Evolutionary conservation across 2,113 vertebrate species (phyloP).

Genomic region (Boulengeromyrus knoepffleri): DNA sequence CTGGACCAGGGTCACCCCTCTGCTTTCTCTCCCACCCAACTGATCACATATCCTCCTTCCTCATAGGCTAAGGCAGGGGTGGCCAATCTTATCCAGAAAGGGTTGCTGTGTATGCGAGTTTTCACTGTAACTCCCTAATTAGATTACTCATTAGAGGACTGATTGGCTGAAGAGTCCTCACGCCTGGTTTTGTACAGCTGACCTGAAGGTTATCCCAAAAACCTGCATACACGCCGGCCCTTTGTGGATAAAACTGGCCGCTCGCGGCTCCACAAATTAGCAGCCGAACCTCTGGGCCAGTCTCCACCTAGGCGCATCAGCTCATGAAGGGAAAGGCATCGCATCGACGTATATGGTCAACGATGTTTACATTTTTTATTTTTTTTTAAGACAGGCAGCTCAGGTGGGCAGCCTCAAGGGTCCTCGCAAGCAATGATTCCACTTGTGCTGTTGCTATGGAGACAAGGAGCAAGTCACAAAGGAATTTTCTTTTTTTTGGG

Average conservation of each 20-base stretch:
- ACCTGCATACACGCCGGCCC: no score
- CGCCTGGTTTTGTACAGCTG: no score
- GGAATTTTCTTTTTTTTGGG: neutral
- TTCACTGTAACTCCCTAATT: no score
- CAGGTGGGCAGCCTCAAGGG: conserved; percentile 10
- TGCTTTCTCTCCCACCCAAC: neutral
- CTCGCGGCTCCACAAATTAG: neutral
- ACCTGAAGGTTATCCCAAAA: no score
- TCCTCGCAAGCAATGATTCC: neutral
- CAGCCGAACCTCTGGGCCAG: neutral
- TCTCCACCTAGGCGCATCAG: neutral
- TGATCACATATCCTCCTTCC: neutral
- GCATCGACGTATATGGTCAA: neutral
- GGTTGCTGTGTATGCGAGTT: no score
- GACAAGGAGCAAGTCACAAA: neutral
- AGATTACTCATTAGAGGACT: no score
- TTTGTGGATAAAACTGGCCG: no score
- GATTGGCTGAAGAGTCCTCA: no score
- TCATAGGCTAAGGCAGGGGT: neutral
- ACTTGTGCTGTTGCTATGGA: neutral
- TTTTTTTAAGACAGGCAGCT: neutral
- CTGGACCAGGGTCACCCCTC: neutral
- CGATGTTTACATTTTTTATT: neutral
- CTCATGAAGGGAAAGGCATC: neutral
- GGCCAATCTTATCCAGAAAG: no score